These are phyloP conservation scores for Campoletis raptor DNA, from an alignment of 2,888 invertebrate genomes.

Conservation along the genomic window DNA sequence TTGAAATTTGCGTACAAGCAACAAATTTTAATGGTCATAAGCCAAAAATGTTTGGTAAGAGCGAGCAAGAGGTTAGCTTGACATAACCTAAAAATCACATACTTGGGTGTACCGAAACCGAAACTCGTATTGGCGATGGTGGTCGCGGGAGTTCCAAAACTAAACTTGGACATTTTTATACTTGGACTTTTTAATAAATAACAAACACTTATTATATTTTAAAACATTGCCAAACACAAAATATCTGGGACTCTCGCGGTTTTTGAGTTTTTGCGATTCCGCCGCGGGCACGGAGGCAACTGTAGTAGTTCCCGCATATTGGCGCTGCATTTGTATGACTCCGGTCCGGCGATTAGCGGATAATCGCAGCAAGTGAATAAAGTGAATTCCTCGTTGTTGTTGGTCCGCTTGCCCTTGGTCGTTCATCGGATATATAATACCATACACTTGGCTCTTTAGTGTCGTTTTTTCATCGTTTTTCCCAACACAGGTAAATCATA, in stretches of 20 bases:
- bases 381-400: too few relatives aligned
- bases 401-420: too few relatives aligned
- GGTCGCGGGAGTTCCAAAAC: conserved; percentile 78
- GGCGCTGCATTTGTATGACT: background rate
- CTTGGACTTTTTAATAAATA: conserved; percentile 28
- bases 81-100: conserved; percentile 69
- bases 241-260: background rate
- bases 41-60: background rate
- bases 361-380: too few relatives aligned
- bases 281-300: background rate
- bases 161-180: conserved; percentile 77
- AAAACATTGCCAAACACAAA: conserved; percentile 33
- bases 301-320: background rate
- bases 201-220: conserved; percentile 8
- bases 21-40: background rate
- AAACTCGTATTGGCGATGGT: conserved; percentile 74
- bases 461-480: too few relatives aligned
- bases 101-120: conserved; percentile 79
- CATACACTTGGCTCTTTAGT: too few relatives aligned
- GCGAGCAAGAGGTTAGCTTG: conserved; percentile 62
- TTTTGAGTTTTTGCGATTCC: conserved; percentile 51
- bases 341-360: background rate
- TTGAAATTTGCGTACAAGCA: too few relatives aligned
- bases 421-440: too few relatives aligned
- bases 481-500: too few relatives aligned